phyloP scores from a whole-genome alignment of 2,888 invertebrate genomes.

The Lithophane semibrunnea region DNA sequence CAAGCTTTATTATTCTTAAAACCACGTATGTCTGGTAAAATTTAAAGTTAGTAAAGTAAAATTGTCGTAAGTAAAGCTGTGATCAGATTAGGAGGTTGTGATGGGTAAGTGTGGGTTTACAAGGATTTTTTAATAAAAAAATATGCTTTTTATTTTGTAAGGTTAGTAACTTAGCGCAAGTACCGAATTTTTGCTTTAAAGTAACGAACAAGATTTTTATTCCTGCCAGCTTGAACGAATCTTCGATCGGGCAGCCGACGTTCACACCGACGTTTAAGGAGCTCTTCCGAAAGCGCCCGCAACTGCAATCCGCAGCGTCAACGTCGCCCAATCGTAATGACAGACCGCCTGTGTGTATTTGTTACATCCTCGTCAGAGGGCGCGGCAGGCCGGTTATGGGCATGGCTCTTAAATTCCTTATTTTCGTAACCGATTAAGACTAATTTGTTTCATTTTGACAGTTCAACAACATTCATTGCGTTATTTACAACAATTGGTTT shows the following conservation, averaged over 20 bases:
- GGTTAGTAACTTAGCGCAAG: constrained; percentile 72
- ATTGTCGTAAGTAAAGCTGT: constrained; percentile 85
- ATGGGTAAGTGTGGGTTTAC: constrained; percentile 80
- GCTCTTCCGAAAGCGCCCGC: not conserved
- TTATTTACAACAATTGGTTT: too few species aligned
- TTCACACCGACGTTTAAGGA: constrained; percentile 3
- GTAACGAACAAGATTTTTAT: constrained; percentile 73
- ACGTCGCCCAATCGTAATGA: not conserved
- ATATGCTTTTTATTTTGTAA: constrained; percentile 78
- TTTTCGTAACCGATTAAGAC: too few species aligned
- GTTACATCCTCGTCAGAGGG: not conserved
- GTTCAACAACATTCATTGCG: too few species aligned
- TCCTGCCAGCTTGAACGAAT: constrained; percentile 72
- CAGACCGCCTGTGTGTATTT: not conserved
- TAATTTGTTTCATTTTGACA: too few species aligned
- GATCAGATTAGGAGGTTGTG: constrained; percentile 89
- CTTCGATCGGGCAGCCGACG: constrained; percentile 36
- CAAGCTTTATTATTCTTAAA: not conserved
- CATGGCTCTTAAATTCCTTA: not conserved
- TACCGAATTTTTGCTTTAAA: constrained; percentile 83
- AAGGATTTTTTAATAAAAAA: constrained; percentile 78
- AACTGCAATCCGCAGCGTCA: not conserved
- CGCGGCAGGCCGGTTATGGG: not conserved
- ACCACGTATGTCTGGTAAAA: constrained; percentile 64
- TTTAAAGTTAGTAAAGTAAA: constrained; percentile 72